Base-by-base conservation (phyloP, 2,888 invertebrate species). In the Limenitis camilla region DNA sequence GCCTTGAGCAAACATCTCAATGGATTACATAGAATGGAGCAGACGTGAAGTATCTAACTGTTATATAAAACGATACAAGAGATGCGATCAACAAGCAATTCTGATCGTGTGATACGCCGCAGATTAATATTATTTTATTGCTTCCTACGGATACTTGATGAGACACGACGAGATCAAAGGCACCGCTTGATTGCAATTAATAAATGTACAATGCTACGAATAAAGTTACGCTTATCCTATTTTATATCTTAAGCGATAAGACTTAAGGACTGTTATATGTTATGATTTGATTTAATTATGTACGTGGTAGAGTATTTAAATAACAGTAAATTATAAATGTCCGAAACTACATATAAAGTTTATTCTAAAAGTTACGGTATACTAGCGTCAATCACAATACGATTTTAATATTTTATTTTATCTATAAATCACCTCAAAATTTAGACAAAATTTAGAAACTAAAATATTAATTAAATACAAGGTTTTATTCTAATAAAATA, bases 51-150 rank as follows among this genome's bases (percentile, higher is more conserved):
- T 8, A 40, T 11, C 31, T 6, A 19, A 33, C n/a, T 33, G 7
- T 44, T 32, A 42, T 46, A 46, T 46, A 35, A 48, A 46, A 46
- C 46, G 32, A 32, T 52, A 44, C 31, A 55, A 41, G 29, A 44
- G 27, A 40, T 44, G 42, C 49, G 9, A 56, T 50, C 44, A 47
- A 51, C 30, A 31, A 39, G 42, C 44, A 50, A 53, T 38, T 47
- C 36, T 31, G 40, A 40, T 55, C 27, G 36, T 52, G 49, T 36
- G 43, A 39, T 53, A 49, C 49, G 39, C 54, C 49, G 50, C 43
- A 53, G 51, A 61, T 61, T 59, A 63, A 63, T 61, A 60, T 60
- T 58, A 60, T 59, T 61, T 64, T 60, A 64, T 63, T 58, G 61
- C 63, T 62, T 60, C 56, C 60, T 56, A 60, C 55, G 56, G 58